Base-by-base conservation (phyloP, 2,113 vertebrate species). In the Sylvia atricapilla region DNA sequence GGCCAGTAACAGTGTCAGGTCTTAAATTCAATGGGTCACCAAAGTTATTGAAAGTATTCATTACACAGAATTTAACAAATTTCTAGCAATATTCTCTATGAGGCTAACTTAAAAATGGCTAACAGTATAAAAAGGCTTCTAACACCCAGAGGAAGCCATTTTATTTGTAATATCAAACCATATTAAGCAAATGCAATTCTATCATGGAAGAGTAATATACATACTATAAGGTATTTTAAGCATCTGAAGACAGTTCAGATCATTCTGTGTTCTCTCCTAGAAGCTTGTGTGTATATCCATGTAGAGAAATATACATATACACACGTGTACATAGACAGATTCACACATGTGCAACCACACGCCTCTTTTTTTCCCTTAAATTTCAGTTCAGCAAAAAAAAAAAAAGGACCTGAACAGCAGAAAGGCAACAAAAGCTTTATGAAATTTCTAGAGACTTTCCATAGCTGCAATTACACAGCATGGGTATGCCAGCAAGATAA, bases 121-220 rank as follows among this genome's bases (percentile, higher is more conserved):
- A 90, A 84, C 87, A 80, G 27, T 55, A 35, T 74, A 93, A 91
- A 90, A 91, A 84, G 43, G 47, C 15, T 73, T 67, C 46, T 73
- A 79, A 69, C 59, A 63, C 39, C 43, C 62, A 85, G 47, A 90
- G 84, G 93, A 97, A 93, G 93, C 95, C 94, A 96, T 97, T 95
- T 95, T 90, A 95, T 93, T 96, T 83, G 63, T 74, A 85, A 80
- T 83, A 92, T 83, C 72, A 91, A 94, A 62, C 25, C 33, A 43
- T 28, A 93, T 41, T 62, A 88, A 83, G 31, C 46, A 94, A 88
- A 88, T 53, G 20, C 63, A 93, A 49, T 39, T 49, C 35, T 62
- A 74, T 30, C 37, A 64, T 22, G 19, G 19, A 93, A 80, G 31
- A 21, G 16, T 49, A 95, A 89, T 39, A 64, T 4, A 64, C 43